Percentiles rank a stretch among this genome's conserved stretches.
phyloP scores from a whole-genome alignment of 2,113 vertebrate species.

The Xenus cinereus region DNA sequence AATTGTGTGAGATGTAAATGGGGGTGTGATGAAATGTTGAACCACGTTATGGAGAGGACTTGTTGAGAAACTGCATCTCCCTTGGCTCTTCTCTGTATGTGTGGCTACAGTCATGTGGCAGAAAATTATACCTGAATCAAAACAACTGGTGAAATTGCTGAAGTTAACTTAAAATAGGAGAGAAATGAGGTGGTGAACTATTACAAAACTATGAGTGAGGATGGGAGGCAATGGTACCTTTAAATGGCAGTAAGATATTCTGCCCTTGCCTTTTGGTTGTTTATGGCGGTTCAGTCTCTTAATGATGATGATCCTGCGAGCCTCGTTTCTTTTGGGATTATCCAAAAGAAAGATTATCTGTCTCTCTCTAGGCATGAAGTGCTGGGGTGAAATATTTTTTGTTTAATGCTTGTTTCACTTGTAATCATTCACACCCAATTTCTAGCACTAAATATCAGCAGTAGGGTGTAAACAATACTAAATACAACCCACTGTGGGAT shows the following conservation, averaged over 20 bases:
- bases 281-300: not conserved
- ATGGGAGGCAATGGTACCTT: not conserved
- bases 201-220: fast-evolving
- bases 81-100: not conserved
- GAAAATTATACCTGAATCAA: not conserved
- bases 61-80: not conserved
- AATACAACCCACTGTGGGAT: not conserved
- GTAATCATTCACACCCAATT: fast-evolving
- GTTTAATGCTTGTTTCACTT: not conserved
- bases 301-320: not conserved
- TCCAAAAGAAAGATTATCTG: too few species aligned
- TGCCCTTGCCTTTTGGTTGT: not conserved
- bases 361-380: not conserved
- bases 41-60: not conserved
- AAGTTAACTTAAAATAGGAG: not conserved
- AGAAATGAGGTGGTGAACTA: not conserved
- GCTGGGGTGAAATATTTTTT: not conserved
- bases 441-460: not conserved
- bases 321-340: not conserved
- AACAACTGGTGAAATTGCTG: not conserved
- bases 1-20: not conserved
- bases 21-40: not conserved
- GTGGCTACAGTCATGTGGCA: fast-evolving
- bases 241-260: not conserved
- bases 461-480: not conserved